These are phyloP conservation scores for Dicrurus megarhynchus DNA, from an alignment of 2,113 vertebrate species.

Conservation along the genomic window DNA sequence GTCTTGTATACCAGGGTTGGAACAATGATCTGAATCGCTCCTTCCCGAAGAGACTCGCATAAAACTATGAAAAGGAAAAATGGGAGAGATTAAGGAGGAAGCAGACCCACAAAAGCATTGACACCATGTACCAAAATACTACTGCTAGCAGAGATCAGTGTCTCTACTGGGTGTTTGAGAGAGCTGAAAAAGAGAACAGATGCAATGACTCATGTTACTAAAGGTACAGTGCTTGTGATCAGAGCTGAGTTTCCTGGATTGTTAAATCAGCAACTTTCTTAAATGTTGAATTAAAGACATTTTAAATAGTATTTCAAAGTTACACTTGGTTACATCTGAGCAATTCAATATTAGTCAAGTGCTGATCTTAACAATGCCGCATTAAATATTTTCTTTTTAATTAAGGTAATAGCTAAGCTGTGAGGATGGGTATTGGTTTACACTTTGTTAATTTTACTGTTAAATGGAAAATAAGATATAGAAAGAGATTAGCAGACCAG, in stretches of 20 bases:
- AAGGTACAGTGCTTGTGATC: background rate
- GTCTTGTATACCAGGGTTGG: background rate
- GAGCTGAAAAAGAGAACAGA: constrained; percentile 6
- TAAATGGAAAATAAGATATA: background rate
- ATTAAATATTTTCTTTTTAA: constrained; percentile 36
- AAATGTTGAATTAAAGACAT: background rate
- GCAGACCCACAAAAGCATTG: background rate
- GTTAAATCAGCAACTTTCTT: constrained; percentile 25
- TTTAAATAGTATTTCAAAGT: constrained; percentile 26
- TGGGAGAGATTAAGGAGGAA: background rate
- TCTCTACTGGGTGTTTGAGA: background rate
- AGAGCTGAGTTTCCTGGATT: background rate
- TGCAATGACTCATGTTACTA: constrained; percentile 8
- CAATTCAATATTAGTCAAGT: background rate
- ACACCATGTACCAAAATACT: background rate
- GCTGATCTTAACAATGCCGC: background rate
- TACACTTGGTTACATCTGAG: background rate
- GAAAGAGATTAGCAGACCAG: background rate
- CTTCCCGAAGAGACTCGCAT: background rate
- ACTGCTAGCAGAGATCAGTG: background rate
- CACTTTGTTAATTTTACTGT: constrained; percentile 9
- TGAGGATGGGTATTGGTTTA: background rate
- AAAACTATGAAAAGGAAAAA: background rate
- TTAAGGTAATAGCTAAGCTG: background rate
- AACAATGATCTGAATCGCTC: background rate